These are phyloP conservation scores for Hyla sarda DNA, from an alignment of 2,113 vertebrate species.

Conservation along the genomic window DNA sequence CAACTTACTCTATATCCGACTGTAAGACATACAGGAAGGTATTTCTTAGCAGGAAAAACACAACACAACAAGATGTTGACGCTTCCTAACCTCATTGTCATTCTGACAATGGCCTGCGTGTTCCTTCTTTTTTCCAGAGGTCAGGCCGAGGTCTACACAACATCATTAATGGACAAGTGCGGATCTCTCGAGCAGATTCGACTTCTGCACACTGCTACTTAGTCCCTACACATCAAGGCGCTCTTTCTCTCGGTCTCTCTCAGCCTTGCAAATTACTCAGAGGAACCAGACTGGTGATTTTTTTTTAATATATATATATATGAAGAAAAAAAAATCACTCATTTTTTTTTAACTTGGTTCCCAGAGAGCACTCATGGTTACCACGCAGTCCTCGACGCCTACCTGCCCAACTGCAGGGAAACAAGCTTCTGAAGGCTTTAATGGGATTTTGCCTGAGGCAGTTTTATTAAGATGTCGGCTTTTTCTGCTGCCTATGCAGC, in stretches of 20 bases:
- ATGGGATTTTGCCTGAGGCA: conserved; percentile 99
- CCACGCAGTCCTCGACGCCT: conserved; percentile 78
- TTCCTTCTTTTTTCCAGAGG: conserved; percentile 70
- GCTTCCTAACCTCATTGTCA: conserved; percentile 69
- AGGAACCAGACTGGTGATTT: conserved; percentile 76
- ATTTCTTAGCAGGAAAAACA: conserved; percentile 15
- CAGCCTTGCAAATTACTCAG: conserved; percentile 85
- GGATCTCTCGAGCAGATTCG: conserved; percentile 57
- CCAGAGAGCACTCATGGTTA: conserved; percentile 84
- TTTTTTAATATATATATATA: conserved; percentile 60
- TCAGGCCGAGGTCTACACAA: conserved; percentile 71
- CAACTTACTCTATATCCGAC: not conserved
- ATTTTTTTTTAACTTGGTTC: conserved; percentile 79
- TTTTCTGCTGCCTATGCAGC: conserved; percentile 99
- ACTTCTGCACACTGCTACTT: conserved; percentile 64
- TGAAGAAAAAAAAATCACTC: conserved; percentile 68
- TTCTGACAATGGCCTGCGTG: conserved; percentile 66
- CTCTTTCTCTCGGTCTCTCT: conserved; percentile 68
- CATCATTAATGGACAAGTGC: conserved; percentile 70
- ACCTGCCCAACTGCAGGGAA: conserved; percentile 99
- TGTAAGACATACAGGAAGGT: not conserved
- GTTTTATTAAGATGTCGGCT: conserved; percentile 99
- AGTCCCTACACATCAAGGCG: conserved; percentile 69
- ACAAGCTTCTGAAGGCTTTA: conserved; percentile 99
- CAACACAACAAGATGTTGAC: not conserved